Conservation (phyloP, 2,113 vertebrate genomes). For the Planiliza haematocheilus region DNA sequence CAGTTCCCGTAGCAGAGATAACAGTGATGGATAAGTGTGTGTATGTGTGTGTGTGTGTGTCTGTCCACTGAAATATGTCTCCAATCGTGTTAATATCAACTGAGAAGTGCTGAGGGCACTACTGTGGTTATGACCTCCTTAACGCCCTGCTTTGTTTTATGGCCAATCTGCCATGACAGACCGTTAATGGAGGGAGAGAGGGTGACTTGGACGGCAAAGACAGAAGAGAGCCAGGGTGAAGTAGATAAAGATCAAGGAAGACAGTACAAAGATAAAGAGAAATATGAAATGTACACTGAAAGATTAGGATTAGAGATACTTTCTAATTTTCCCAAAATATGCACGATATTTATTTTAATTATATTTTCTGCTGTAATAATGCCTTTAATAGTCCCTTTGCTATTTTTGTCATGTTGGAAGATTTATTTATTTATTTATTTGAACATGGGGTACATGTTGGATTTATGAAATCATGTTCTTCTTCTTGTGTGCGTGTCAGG, state of each 20-base stretch:
- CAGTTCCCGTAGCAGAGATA: constrained; percentile 16
- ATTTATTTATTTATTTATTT: no score
- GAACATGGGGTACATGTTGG: no score
- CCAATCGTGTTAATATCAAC: constrained; percentile 35
- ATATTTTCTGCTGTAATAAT: no score
- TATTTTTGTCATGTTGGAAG: no score
- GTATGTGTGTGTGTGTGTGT: not conserved
- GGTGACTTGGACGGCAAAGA: not conserved
- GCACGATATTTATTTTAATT: no score
- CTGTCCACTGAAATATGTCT: constrained; percentile 42
- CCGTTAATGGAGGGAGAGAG: constrained; percentile 2
- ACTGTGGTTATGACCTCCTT: constrained; percentile 8
- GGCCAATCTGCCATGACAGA: constrained; percentile 26
- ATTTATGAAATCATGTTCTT: no score
- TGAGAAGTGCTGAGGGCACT: constrained; percentile 29
- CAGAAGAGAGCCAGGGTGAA: not conserved
- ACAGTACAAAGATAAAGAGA: not conserved
- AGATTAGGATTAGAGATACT: no score
- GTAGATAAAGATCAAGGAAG: not conserved
- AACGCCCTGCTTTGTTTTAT: constrained; percentile 20
- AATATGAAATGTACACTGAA: no score
- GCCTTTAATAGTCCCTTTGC: no score
- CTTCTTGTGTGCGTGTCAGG: no score
- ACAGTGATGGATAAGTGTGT: constrained; percentile 18
- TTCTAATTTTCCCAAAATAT: no score